phyloP scores from a whole-genome alignment of 37 sponge, comb jelly and placozoan genomes.

The Oscarella lobularis region DNA sequence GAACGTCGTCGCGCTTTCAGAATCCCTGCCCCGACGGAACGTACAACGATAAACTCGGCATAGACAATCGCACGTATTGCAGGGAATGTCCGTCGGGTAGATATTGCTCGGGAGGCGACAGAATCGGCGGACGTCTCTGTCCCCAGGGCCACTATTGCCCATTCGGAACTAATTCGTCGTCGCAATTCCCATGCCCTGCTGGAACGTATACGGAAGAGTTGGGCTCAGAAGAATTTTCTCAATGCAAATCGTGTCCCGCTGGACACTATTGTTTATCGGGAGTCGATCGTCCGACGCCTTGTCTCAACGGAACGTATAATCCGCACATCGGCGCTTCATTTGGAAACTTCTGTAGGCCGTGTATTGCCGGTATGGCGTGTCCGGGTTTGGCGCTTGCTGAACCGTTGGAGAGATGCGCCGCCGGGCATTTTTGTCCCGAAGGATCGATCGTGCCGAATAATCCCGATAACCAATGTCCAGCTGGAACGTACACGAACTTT shows the following conservation, averaged over 20 bases:
- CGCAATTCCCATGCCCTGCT: background rate
- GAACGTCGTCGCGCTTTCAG: background rate
- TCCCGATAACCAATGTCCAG: constrained; percentile 5
- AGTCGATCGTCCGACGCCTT: background rate
- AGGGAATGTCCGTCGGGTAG: constrained; percentile 27
- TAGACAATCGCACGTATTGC: constrained; percentile 10
- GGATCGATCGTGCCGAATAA: background rate
- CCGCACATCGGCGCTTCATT: background rate
- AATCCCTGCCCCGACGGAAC: constrained; percentile 26
- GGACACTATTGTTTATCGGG: background rate
- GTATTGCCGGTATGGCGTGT: background rate
- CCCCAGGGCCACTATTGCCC: constrained; percentile 25
- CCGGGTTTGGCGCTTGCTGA: background rate
- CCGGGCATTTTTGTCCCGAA: constrained; percentile 15
- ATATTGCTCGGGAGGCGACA: background rate
- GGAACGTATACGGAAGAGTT: background rate
- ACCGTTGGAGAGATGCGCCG: constrained; percentile 4
- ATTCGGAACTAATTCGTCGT: background rate
- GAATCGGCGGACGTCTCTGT: constrained; percentile 4
- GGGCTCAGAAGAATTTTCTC: background rate
- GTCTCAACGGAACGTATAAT: background rate
- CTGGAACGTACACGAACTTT: constrained; percentile 30
- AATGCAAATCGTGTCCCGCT: constrained; percentile 5
- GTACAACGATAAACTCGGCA: constrained; percentile 7
- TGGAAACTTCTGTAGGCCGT: background rate